phyloP scores from a whole-genome alignment of 2,113 vertebrate species.

The Dromaius novaehollandiae region DNA sequence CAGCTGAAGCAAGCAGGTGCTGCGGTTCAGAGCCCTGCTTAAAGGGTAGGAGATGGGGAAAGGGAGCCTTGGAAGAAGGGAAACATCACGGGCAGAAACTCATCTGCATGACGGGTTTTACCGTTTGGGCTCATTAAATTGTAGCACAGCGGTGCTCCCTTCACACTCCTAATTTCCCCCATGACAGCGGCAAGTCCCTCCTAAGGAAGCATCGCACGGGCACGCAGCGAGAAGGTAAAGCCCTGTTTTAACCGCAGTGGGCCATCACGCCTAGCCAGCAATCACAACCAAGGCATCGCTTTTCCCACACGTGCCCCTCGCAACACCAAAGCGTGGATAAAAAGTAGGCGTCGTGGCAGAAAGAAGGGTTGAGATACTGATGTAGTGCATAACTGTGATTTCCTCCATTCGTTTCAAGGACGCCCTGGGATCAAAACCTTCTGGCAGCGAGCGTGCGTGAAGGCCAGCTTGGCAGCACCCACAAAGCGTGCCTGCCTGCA shows the following conservation, averaged over 20 bases:
- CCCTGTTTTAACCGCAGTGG: not conserved
- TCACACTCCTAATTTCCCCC: not conserved
- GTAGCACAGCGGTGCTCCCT: accelerated
- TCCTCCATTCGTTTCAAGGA: not conserved
- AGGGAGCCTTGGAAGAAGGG: not conserved
- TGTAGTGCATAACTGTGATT: not conserved
- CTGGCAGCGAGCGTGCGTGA: not conserved
- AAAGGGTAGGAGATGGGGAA: not conserved
- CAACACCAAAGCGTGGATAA: not conserved
- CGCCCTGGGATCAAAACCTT: not conserved
- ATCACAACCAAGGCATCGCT: not conserved
- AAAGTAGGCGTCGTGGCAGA: not conserved
- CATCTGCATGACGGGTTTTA: not conserved
- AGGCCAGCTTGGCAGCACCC: accelerated
- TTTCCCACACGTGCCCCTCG: accelerated
- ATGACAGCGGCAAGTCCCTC: not conserved
- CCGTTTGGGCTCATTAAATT: not conserved
- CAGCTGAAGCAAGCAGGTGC: constrained; percentile 66
- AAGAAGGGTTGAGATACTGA: not conserved
- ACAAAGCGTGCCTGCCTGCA: accelerated
- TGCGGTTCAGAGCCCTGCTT: not conserved
- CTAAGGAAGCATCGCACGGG: accelerated
- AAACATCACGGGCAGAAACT: not conserved
- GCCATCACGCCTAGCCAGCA: not conserved
- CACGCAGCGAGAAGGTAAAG: not conserved